Percentiles rank a stretch among this genome's conserved stretches.
phyloP scores from a whole-genome alignment of 2,113 vertebrate genomes.

The Lophura nycthemera region DNA sequence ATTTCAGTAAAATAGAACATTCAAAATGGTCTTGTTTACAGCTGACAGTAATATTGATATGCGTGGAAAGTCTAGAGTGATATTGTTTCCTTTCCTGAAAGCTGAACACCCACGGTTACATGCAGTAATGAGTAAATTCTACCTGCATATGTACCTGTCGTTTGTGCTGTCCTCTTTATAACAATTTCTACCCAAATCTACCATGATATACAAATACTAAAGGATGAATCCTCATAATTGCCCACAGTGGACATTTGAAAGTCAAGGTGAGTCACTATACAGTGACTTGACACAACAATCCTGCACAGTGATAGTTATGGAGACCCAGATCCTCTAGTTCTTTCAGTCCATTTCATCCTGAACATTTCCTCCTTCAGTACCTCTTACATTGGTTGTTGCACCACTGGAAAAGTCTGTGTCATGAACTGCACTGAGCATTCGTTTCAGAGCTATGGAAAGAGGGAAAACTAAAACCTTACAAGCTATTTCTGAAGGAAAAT shows the following conservation, averaged over 20 bases:
- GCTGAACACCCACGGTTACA: background rate
- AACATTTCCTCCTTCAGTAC: background rate
- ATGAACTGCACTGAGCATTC: background rate
- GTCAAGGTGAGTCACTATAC: background rate
- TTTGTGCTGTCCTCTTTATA: background rate
- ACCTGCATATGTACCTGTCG: background rate
- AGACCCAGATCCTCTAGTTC: background rate
- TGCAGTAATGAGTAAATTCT: background rate
- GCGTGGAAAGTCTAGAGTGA: background rate
- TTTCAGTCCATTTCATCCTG: background rate
- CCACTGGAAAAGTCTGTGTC: background rate
- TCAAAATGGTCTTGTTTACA: background rate
- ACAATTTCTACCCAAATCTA: background rate
- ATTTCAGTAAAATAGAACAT: constrained; percentile 31
- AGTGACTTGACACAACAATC: background rate
- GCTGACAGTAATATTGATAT: background rate
- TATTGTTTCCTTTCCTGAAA: background rate
- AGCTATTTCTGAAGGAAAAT: background rate
- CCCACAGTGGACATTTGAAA: background rate
- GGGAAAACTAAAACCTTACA: background rate
- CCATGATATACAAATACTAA: background rate
- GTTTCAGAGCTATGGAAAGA: background rate
- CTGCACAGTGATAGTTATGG: background rate
- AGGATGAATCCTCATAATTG: background rate
- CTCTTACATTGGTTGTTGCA: background rate